A percentile compares a stretch with the other conserved stretches of the same genome.
Evolutionary conservation across 1,140 invertebrate genomes (phyloP).

Genomic region (Amphibalanus amphitrite): DNA sequence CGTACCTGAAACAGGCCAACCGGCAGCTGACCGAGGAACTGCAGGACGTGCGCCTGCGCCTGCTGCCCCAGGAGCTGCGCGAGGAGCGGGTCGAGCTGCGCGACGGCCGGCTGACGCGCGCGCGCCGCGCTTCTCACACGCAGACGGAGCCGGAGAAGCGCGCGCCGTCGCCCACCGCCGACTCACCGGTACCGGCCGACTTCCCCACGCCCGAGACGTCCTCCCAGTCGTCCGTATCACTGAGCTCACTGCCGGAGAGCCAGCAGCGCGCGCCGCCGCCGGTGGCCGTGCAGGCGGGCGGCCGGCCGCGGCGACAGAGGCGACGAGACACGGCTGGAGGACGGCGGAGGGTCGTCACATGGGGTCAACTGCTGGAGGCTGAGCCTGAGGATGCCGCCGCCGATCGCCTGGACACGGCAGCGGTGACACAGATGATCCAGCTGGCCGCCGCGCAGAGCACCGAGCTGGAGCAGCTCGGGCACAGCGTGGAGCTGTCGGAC

Average conservation of each 20-base stretch:
- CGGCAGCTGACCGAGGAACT: background rate
- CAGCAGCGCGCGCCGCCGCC: background rate
- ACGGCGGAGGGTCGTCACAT: background rate
- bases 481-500: background rate
- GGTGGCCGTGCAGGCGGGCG: no score
- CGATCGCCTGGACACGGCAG: background rate
- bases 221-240: background rate
- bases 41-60: background rate
- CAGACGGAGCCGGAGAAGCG: background rate
- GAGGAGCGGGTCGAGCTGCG: background rate
- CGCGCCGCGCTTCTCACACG: background rate
- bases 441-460: background rate
- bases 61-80: background rate
- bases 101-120: background rate
- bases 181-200: no score
- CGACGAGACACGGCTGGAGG: background rate
- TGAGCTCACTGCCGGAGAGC: background rate
- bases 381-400: background rate
- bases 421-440: background rate
- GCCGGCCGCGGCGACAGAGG: no score
- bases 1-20: background rate
- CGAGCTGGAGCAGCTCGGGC: background rate
- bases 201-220: background rate
- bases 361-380: background rate
- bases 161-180: background rate